Base-by-base conservation (phyloP, 2,888 invertebrate species). In the Melolontha melolontha region DNA sequence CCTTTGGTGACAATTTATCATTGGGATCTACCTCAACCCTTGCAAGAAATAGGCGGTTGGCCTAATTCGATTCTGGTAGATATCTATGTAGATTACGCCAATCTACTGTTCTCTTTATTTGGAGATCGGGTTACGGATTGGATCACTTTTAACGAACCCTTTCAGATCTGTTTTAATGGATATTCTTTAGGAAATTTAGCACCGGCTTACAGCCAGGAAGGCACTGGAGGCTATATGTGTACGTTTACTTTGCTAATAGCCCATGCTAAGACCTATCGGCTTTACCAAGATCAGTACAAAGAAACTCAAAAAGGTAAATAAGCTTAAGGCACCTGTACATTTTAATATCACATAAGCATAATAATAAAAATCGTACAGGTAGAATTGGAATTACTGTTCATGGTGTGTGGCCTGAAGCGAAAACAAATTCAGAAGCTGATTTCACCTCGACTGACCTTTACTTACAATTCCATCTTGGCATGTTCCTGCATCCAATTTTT, bases 401-500 rank as follows among this genome's bases (percentile, higher is more conserved):
- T 71, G 80, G 84, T 0, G 83, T 83, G 74, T 87, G 85, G 84
- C 84, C 83, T 27, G 84, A 86, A 72, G 87, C 88, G 5, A 81
- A 83, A 72, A 79, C 84, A 51, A 73, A 78, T 6, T 80, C 80
- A 0, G 79, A 79, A 10, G 84, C 84, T 65, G 87, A 89, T 65
- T 69, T 76, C 0, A 82, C 82, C 39, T 87, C 87, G 0, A 85
- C 86, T 0, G 84, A 87, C n/a, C 7, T 51, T 14, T n/a, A 39
- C n/a, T 14, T 27, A 6, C n/a, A 12, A 47, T 49, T 49, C 39
- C 80, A 88, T 87, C 84, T 88, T 57, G 90, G 90, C 27, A 89
- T 90, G 90, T 89, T 88, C 76, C 86, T 87, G 0, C 85, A 91
- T 78, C 90, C 92, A 1, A 89, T 92, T 41, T 88, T 89, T 78